A percentile compares a stretch with the other conserved stretches of the same genome.
These are phyloP conservation scores for Bucorvus abyssinicus DNA, from an alignment of 2,797 vertebrate genomes.

Conservation along the genomic window DNA sequence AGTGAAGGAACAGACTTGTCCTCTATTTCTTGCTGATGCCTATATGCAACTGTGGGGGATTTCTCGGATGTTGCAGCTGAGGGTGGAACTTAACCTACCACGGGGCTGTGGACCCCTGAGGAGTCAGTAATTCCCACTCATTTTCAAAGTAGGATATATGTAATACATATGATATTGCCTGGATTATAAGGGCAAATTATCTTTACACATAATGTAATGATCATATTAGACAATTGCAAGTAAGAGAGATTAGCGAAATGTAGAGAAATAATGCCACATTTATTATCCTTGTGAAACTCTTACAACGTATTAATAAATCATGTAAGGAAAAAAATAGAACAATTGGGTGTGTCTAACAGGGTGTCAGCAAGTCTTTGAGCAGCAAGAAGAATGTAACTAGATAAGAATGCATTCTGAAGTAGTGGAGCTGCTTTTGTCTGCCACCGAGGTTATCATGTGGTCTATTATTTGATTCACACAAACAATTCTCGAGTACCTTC, in stretches of 20 bases:
- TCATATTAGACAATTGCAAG: neutral
- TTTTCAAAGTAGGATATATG: neutral
- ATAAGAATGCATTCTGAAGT: neutral
- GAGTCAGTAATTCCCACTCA: neutral
- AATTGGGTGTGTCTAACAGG: neutral
- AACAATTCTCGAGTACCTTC: neutral
- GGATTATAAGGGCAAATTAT: neutral
- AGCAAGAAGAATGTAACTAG: neutral
- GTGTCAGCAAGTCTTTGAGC: neutral
- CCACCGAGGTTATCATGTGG: neutral
- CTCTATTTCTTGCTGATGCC: neutral
- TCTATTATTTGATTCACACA: neutral
- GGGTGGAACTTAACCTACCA: neutral
- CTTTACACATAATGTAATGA: neutral
- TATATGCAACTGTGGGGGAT: neutral
- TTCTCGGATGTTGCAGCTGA: neutral
- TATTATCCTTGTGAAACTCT: neutral
- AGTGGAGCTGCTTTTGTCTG: conserved; percentile 1
- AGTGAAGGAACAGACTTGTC: neutral
- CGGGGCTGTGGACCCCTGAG: neutral
- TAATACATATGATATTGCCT: neutral
- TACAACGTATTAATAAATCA: neutral
- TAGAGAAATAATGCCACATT: neutral
- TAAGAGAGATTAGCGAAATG: neutral
- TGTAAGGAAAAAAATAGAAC: neutral